A percentile compares a stretch with the other conserved stretches of the same genome.
Evolutionary conservation across 2,888 invertebrate species (phyloP).

Genomic region (Leptopilina syphax): DNA sequence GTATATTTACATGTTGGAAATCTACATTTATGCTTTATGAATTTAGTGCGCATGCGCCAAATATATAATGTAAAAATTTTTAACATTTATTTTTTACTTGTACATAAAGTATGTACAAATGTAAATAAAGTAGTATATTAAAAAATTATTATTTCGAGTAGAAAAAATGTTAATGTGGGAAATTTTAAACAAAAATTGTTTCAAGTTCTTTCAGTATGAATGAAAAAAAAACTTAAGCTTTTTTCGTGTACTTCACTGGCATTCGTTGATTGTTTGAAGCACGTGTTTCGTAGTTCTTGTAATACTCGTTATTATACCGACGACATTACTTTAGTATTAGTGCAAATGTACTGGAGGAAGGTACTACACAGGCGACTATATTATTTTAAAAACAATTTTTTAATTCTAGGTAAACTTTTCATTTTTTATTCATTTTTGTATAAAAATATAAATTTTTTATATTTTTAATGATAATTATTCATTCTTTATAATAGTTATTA

Average conservation of each 20-base stretch:
- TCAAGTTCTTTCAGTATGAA: too few species aligned
- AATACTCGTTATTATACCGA: not conserved
- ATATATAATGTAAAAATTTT: too few species aligned
- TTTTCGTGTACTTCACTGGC: conserved; percentile 30
- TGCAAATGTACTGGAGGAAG: conserved; percentile 8
- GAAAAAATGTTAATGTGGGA: not conserved
- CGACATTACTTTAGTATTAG: conserved; percentile 7
- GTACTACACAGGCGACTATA: not conserved
- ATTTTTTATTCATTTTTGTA: too few species aligned
- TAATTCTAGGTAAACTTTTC: too few species aligned
- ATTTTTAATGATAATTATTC: too few species aligned
- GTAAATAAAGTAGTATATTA: too few species aligned
- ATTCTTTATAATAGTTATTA: too few species aligned
- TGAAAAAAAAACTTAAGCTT: not conserved
- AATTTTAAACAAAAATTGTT: not conserved
- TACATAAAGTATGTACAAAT: too few species aligned
- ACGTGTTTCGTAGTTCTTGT: not conserved
- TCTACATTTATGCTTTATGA: too few species aligned
- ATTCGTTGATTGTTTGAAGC: not conserved
- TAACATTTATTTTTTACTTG: not conserved
- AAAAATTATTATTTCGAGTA: not conserved
- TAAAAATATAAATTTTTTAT: not conserved
- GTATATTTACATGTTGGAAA: too few species aligned
- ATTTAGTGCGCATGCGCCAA: too few species aligned
- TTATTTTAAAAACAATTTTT: too few species aligned